Evolutionary conservation across 2,113 vertebrate genomes (phyloP).

Genomic region (Orthochromis malagaraziensis): DNA sequence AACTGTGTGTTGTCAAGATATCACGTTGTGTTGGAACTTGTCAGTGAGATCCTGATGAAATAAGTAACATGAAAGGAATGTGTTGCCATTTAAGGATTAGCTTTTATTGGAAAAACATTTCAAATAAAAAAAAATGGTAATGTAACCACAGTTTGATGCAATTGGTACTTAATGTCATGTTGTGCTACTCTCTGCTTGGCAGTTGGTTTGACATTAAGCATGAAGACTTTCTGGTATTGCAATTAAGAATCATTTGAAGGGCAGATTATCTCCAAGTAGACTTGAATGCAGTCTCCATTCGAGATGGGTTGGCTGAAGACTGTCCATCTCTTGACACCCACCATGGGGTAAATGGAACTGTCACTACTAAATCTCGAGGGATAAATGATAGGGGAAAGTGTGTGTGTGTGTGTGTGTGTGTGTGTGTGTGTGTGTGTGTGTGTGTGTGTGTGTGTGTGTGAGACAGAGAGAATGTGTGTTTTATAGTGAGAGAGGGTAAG

Average conservation of each 20-base stretch:
- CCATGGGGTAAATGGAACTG: constrained; percentile 10
- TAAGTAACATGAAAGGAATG: neutral
- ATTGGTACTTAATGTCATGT: neutral
- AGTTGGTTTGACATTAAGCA: neutral
- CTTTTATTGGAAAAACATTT: neutral
- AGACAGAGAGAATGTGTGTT: no score
- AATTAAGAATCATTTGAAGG: neutral
- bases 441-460: neutral
- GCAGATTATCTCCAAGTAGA: neutral
- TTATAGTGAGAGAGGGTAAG: no score
- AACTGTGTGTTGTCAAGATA: neutral
- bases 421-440: no score
- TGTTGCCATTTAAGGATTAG: neutral
- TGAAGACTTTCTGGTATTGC: neutral
- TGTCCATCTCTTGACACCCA: neutral
- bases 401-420: no score
- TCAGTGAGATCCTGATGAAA: neutral
- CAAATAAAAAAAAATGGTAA: neutral
- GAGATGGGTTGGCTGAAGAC: neutral
- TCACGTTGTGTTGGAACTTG: neutral
- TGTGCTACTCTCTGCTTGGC: neutral
- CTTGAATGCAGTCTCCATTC: neutral
- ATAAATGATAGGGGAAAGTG: neutral
- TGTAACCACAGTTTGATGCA: neutral
- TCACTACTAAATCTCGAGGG: neutral